Percentiles rank a stretch among this genome's conserved stretches.
Evolutionary conservation across 2,113 vertebrate species (phyloP).

Genomic region (Nycticryphes semicollaris): DNA sequence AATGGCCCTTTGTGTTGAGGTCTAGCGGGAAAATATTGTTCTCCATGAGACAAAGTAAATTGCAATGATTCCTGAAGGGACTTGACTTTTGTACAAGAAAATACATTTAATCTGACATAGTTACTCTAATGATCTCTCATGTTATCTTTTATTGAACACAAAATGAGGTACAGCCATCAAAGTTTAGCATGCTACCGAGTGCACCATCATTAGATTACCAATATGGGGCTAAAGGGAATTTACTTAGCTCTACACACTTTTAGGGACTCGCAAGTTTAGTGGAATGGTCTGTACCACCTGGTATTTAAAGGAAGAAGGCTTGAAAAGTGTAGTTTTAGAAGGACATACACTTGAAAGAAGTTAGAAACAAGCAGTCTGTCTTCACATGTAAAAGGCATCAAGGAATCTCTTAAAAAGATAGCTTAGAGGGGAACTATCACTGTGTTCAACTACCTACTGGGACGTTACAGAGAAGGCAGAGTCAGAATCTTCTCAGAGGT

Average conservation of each 20-base stretch:
- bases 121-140: conserved; percentile 79
- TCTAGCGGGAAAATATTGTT: conserved; percentile 80
- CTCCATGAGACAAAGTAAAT: conserved; percentile 85
- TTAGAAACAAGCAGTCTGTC: background rate
- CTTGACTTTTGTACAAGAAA: conserved; percentile 76
- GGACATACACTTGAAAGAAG: background rate
- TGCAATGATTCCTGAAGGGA: conserved; percentile 80
- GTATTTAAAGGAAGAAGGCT: background rate
- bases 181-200: conserved; percentile 41
- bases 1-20: conserved; percentile 83
- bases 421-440: background rate
- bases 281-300: background rate
- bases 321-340: background rate
- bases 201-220: conserved; percentile 25
- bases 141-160: conserved; percentile 81
- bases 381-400: background rate
- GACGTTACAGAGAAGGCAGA: background rate
- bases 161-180: conserved; percentile 66
- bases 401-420: background rate
- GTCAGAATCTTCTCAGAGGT: background rate
- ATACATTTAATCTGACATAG: conserved; percentile 82
- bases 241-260: conserved; percentile 16
- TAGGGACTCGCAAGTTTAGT: conserved; percentile 2
- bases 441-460: background rate
- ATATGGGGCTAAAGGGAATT: conserved; percentile 15